These are phyloP conservation scores for Brotogeris chrysoptera DNA, from an alignment of 2,797 vertebrate species.

Conservation along the genomic window DNA sequence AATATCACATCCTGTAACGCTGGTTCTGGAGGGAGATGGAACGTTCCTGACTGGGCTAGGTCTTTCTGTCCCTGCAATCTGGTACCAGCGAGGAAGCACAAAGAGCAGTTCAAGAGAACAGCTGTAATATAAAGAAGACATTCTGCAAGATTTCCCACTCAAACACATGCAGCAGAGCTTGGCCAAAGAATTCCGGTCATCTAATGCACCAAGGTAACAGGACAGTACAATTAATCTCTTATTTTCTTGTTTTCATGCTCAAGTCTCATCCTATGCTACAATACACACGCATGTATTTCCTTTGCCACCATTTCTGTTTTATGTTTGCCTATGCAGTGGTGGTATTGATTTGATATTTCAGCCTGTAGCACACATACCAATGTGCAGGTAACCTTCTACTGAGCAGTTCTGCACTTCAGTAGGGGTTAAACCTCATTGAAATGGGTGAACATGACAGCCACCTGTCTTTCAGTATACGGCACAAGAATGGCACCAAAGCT, in stretches of 20 bases:
- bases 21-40: not conserved
- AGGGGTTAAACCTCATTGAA: not conserved
- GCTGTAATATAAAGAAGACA: not conserved
- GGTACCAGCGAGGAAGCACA: not conserved
- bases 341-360: not conserved
- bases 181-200: not conserved
- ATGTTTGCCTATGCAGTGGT: not conserved
- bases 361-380: not conserved
- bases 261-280: not conserved
- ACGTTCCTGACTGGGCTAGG: not conserved
- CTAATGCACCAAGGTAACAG: not conserved
- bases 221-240: not conserved
- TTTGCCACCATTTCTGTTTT: not conserved
- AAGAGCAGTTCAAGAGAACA: not conserved
- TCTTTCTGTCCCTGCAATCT: not conserved
- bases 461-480: rapidly evolving
- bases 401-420: not conserved
- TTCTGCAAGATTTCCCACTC: not conserved
- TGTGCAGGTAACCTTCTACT: not conserved
- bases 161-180: not conserved
- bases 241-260: not conserved
- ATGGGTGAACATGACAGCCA: not conserved
- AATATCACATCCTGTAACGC: not conserved
- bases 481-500: not conserved
- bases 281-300: not conserved